These are phyloP conservation scores for Sphinx pinastri DNA, from an alignment of 2,888 invertebrate genomes.

Conservation along the genomic window DNA sequence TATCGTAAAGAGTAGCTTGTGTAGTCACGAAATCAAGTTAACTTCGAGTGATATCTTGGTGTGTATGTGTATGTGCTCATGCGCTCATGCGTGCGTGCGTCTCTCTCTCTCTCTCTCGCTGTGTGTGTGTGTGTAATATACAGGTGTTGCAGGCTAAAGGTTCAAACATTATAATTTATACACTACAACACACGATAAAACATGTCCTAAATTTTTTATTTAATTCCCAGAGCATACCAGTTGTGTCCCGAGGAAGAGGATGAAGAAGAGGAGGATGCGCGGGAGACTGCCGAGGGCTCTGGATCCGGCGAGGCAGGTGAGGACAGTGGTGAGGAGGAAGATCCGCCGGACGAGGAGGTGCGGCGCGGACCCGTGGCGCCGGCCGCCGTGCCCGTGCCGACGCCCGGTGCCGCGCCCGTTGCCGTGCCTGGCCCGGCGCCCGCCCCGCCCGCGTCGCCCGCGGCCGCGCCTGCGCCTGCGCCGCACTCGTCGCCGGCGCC, in stretches of 20 bases:
- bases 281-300: constrained; percentile 58
- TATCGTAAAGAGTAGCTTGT: too few species aligned
- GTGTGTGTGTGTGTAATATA: too few species aligned
- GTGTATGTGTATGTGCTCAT: too few species aligned
- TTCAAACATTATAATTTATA: too few species aligned
- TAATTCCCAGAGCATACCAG: constrained; percentile 68
- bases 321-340: constrained; percentile 54
- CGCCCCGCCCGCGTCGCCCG: constrained; percentile 35
- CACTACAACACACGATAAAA: too few species aligned
- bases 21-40: too few species aligned
- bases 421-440: constrained; percentile 39
- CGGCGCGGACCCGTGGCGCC: constrained; percentile 32
- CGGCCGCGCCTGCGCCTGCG: constrained; percentile 31
- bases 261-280: constrained; percentile 74
- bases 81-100: too few species aligned
- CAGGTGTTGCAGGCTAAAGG: too few species aligned
- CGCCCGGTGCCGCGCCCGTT: constrained; percentile 44
- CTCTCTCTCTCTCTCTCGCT: too few species aligned
- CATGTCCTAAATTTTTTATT: too few species aligned
- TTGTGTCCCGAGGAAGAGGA: constrained; percentile 78
- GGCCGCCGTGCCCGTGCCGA: constrained; percentile 26
- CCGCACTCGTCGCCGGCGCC: constrained; percentile 24
- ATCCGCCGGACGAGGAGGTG: constrained; percentile 40
- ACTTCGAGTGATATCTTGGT: too few species aligned
- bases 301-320: constrained; percentile 61